Evolutionary conservation across 2,888 invertebrate species (phyloP).

Genomic region (Orthosia gracilis): DNA sequence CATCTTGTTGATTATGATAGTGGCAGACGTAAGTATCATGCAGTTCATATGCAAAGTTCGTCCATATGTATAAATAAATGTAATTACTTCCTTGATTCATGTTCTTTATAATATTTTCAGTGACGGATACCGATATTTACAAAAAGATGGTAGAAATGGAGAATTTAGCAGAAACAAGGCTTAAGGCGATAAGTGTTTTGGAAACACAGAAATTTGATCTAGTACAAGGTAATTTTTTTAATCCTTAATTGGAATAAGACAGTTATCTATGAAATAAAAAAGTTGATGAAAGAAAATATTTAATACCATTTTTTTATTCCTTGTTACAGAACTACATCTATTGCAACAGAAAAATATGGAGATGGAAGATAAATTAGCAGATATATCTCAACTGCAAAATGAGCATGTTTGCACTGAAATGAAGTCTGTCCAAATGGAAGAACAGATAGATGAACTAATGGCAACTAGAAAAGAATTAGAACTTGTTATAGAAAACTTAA

Average conservation of each 20-base stretch:
- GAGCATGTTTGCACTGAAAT: constrained; percentile 95
- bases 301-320: constrained; percentile 9
- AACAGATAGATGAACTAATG: constrained; percentile 92
- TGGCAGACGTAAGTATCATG: constrained; percentile 90
- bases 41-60: neutral
- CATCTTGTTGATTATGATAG: constrained; percentile 96
- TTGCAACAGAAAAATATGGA: constrained; percentile 92
- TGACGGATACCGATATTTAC: constrained; percentile 89
- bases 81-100: constrained; percentile 18
- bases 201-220: constrained; percentile 93
- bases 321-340: constrained; percentile 88
- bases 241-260: neutral
- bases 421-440: constrained; percentile 95
- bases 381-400: constrained; percentile 92
- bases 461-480: constrained; percentile 88
- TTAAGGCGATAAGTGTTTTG: constrained; percentile 91
- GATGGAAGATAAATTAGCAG: constrained; percentile 92
- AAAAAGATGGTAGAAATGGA: constrained; percentile 88
- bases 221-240: constrained; percentile 89
- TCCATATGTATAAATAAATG: neutral
- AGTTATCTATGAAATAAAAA: neutral
- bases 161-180: constrained; percentile 88
- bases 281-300: neutral
- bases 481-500: constrained; percentile 87
- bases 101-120: constrained; percentile 73